A percentile compares a stretch with the other conserved stretches of the same genome.
These are phyloP conservation scores for Seriola aureovittata DNA, from an alignment of 2,113 vertebrate species.

Conservation along the genomic window DNA sequence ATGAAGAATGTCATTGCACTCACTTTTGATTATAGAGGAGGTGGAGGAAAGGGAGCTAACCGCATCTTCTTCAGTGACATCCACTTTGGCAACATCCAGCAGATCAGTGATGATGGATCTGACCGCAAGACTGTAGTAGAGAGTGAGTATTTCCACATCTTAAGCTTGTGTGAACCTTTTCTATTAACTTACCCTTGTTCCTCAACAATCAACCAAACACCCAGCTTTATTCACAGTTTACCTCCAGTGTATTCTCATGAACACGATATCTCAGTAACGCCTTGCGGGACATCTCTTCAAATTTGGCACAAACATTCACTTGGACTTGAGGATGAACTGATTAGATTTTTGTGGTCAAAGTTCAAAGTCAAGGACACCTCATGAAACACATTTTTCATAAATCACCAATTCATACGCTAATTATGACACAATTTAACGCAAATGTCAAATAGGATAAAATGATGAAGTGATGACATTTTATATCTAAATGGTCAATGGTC, in stretches of 20 bases:
- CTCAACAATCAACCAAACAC: neutral
- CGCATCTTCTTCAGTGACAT: conserved; percentile 99
- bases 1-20: conserved; percentile 98
- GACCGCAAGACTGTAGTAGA: conserved; percentile 94
- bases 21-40: conserved; percentile 93
- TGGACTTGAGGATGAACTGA: too few relatives aligned
- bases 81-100: conserved; percentile 98
- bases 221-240: neutral
- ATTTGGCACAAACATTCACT: too few relatives aligned
- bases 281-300: too few relatives aligned
- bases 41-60: conserved; percentile 89
- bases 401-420: too few relatives aligned
- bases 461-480: too few relatives aligned
- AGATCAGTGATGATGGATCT: conserved; percentile 93
- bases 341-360: too few relatives aligned
- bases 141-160: conserved; percentile 86
- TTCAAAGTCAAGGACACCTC: too few relatives aligned
- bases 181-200: neutral
- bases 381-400: too few relatives aligned
- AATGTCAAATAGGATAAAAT: too few relatives aligned
- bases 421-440: too few relatives aligned
- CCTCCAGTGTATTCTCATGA: neutral
- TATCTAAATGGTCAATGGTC: too few relatives aligned
- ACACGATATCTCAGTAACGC: too few relatives aligned
- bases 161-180: neutral